Percentiles rank a stretch among this genome's conserved stretches.
Conservation (phyloP, 2,888 invertebrate species). For the Eupithecia insigniata region DNA sequence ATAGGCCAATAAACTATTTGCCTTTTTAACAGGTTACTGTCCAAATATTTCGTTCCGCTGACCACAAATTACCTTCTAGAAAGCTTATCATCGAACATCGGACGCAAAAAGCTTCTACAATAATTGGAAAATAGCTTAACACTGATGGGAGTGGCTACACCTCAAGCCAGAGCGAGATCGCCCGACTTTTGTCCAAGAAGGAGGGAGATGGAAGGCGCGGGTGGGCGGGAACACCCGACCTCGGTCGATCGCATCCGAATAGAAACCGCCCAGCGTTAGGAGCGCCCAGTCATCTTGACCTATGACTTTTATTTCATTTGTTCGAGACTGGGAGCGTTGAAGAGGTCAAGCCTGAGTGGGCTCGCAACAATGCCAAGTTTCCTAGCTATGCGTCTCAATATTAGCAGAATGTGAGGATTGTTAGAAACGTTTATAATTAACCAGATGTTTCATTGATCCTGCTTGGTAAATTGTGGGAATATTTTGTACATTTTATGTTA, state of each 20-base stretch:
- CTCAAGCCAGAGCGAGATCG: slow-evolving; percentile 58
- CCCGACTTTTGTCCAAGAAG: slow-evolving; percentile 47
- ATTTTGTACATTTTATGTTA: slow-evolving; percentile 34
- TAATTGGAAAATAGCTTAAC: slow-evolving; percentile 80
- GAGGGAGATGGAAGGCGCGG: slow-evolving; percentile 59
- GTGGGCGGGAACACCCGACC: slow-evolving; percentile 74
- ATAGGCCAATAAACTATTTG: background rate
- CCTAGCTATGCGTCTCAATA: slow-evolving; percentile 60
- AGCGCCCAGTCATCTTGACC: slow-evolving; percentile 60
- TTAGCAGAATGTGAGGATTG: slow-evolving; percentile 53
- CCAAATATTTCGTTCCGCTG: slow-evolving; percentile 50
- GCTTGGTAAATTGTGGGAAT: slow-evolving; percentile 31
- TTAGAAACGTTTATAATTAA: slow-evolving; percentile 46
- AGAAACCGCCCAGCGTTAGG: slow-evolving; percentile 75
- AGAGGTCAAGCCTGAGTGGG: slow-evolving; percentile 53
- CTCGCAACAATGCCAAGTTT: slow-evolving; percentile 63
- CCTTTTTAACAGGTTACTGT: slow-evolving; percentile 24
- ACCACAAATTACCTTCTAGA: slow-evolving; percentile 65
- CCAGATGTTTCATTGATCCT: slow-evolving; percentile 30
- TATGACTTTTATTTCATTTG: slow-evolving; percentile 44
- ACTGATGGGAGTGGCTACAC: slow-evolving; percentile 68
- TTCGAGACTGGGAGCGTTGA: slow-evolving; percentile 36
- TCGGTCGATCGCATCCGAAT: slow-evolving; percentile 68
- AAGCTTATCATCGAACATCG: slow-evolving; percentile 75
- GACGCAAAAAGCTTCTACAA: slow-evolving; percentile 77